A percentile compares a stretch with the other conserved stretches of the same genome.
Evolutionary conservation across 2,113 vertebrate species (phyloP).

Genomic region (Bufo gargarizans): DNA sequence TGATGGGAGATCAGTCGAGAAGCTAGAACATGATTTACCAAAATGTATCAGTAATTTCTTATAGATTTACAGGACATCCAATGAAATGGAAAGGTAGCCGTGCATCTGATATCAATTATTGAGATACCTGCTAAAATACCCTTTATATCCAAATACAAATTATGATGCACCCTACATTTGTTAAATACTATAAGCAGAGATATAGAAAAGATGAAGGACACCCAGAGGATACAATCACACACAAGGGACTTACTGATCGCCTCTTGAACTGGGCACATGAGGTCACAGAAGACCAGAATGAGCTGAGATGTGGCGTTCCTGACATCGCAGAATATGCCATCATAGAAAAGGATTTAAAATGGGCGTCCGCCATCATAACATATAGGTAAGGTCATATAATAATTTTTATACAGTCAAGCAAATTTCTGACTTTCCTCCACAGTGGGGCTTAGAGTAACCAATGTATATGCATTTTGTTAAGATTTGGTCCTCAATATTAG

Average conservation of each 20-base stretch:
- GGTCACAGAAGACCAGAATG: constrained; percentile 68
- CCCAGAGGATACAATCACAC: not conserved
- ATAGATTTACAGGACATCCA: no score
- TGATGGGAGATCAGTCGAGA: no score
- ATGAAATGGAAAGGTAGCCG: no score
- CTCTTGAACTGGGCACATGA: constrained; percentile 70
- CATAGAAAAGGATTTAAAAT: constrained; percentile 64
- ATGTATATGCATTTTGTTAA: not conserved
- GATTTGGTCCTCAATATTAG: not conserved
- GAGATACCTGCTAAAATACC: no score
- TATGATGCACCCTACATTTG: no score
- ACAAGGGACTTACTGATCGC: constrained; percentile 64
- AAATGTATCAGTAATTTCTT: no score
- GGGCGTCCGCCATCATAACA: constrained; percentile 68
- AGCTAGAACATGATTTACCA: no score
- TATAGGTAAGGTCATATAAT: constrained; percentile 69
- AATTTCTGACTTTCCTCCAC: no score
- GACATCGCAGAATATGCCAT: constrained; percentile 62
- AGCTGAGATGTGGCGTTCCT: constrained; percentile 71
- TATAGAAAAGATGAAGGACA: constrained; percentile 5
- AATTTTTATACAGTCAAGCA: not conserved
- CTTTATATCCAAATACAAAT: no score
- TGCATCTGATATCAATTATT: not conserved
- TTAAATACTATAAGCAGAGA: not conserved
- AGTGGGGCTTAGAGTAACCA: no score